These are phyloP conservation scores for Microvelia longipes DNA, from an alignment of 1,140 invertebrate genomes.

Conservation along the genomic window DNA sequence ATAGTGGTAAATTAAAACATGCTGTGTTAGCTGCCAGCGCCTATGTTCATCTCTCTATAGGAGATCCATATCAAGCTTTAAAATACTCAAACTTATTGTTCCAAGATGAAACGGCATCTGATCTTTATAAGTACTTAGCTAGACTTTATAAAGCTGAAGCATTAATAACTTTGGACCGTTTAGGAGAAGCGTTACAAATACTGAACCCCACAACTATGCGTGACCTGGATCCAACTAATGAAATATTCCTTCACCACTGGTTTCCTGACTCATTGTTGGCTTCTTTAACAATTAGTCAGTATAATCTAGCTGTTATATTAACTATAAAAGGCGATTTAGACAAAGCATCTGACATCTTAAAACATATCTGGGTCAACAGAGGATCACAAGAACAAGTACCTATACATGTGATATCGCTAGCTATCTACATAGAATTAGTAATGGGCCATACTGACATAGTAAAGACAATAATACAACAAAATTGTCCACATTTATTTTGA, in stretches of 20 bases:
- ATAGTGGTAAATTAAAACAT: slow-evolving; percentile 6
- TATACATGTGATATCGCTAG: slow-evolving; percentile 52
- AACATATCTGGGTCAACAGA: slow-evolving; percentile 44
- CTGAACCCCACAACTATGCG: slow-evolving; percentile 61
- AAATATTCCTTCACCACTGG: slow-evolving; percentile 36
- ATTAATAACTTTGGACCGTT: slow-evolving; percentile 64
- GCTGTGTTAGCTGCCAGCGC: slow-evolving; percentile 58
- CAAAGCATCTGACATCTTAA: slow-evolving; percentile 51
- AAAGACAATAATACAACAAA: slow-evolving; percentile 37
- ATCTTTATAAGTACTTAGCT: slow-evolving; percentile 55
- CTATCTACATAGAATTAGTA: slow-evolving; percentile 54
- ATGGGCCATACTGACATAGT: slow-evolving; percentile 42
- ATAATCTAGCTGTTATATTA: slow-evolving; percentile 64
- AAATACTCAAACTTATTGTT: slow-evolving; percentile 56
- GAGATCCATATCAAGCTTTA: slow-evolving; percentile 67
- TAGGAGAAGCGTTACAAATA: slow-evolving; percentile 67
- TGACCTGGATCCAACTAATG: slow-evolving; percentile 32
- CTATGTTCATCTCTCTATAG: slow-evolving; percentile 69
- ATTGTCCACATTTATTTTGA: slow-evolving; percentile 28
- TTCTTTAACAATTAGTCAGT: slow-evolving; percentile 52
- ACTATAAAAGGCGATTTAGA: slow-evolving; percentile 58
- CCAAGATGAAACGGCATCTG: slow-evolving; percentile 44
- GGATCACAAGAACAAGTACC: slow-evolving; percentile 43
- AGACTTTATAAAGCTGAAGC: slow-evolving; percentile 82
- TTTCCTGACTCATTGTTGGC: slow-evolving; percentile 47